These are phyloP conservation scores for Nemotelus nigrinus DNA, from an alignment of 2,888 invertebrate species.

Conservation along the genomic window DNA sequence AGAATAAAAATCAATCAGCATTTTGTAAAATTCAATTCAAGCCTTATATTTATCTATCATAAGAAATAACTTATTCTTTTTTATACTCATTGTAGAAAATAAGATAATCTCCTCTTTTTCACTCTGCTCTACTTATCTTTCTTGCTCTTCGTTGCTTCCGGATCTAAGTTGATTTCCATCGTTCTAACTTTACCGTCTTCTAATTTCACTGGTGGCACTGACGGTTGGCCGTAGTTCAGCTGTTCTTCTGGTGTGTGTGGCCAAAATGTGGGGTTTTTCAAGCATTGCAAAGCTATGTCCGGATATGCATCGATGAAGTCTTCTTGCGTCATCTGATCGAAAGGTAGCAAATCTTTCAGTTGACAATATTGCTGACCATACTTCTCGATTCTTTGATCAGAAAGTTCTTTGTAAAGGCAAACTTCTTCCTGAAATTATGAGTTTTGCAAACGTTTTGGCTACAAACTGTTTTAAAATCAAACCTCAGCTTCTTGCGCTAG, in stretches of 20 bases:
- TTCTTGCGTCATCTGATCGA: slow-evolving; percentile 87
- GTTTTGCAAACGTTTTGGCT: slow-evolving; percentile 52
- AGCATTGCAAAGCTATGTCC: slow-evolving; percentile 73
- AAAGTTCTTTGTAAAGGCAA: slow-evolving; percentile 50
- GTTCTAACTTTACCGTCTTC: too few species aligned
- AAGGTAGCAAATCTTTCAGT: slow-evolving; percentile 74
- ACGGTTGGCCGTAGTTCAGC: slow-evolving; percentile 64
- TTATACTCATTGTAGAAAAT: too few species aligned
- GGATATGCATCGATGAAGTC: slow-evolving; percentile 80
- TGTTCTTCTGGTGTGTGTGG: slow-evolving; percentile 80
- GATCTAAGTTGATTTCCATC: too few species aligned
- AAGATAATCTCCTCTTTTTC: too few species aligned
- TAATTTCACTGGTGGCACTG: slow-evolving; percentile 57
- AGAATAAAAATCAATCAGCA: too few species aligned
- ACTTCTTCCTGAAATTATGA: slow-evolving; percentile 23
- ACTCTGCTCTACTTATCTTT: too few species aligned
- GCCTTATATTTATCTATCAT: too few species aligned
- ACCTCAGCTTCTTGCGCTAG: slow-evolving; percentile 71
- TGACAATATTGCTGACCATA: slow-evolving; percentile 71
- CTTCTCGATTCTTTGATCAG: slow-evolving; percentile 59
- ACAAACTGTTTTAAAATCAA: neutral
- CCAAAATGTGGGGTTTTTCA: slow-evolving; percentile 84
- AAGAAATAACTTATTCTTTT: too few species aligned
- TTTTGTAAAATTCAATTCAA: too few species aligned
- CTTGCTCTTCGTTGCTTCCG: too few species aligned